phyloP scores from a whole-genome alignment of 2,797 vertebrate species.

The Phataginus tetradactyla region DNA sequence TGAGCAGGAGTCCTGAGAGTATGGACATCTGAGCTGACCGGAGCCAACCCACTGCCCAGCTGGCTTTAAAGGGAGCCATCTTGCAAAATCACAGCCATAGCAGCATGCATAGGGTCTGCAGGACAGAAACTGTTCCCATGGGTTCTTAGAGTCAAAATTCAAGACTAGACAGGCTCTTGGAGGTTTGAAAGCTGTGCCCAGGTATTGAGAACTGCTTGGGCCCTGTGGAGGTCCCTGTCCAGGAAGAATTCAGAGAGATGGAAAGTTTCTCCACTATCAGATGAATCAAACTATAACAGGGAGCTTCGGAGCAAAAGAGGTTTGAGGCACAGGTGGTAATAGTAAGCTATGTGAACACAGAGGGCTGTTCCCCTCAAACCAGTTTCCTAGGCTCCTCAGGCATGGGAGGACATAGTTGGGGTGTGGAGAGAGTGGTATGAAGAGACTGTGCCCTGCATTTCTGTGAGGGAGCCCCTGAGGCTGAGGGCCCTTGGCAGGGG shows the following conservation, averaged over 20 bases:
- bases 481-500: neutral
- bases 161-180: neutral
- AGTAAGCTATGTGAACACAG: neutral
- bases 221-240: neutral
- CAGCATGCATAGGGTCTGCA: neutral
- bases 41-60: neutral
- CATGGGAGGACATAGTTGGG: neutral
- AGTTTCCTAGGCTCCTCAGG: neutral
- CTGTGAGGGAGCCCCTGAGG: neutral
- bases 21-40: neutral
- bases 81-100: neutral
- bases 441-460: neutral
- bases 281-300: neutral
- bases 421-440: neutral
- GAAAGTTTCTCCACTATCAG: neutral
- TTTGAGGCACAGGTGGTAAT: neutral
- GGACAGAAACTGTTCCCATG: neutral
- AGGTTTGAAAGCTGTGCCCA: neutral
- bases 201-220: neutral
- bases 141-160: neutral
- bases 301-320: neutral
- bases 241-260: neutral
- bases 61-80: neutral
- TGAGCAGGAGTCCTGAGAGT: no score
- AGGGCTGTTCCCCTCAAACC: neutral